A percentile compares a stretch with the other conserved stretches of the same genome.
Conservation (phyloP, 2,888 invertebrate species). For the Caenorhabditis drosophilae region DNA sequence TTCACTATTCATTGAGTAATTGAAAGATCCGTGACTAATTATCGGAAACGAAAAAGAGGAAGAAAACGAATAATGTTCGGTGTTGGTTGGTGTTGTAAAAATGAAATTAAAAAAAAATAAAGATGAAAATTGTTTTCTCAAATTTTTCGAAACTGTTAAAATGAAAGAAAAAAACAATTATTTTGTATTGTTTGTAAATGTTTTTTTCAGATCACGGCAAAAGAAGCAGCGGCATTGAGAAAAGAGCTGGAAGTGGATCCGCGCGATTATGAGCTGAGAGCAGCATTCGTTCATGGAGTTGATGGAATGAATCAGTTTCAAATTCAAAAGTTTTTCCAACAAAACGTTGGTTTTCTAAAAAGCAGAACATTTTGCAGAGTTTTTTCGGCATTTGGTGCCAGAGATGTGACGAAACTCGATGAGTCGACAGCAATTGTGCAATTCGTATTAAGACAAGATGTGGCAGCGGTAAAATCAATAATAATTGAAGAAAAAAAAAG, state of each 20-base stretch:
- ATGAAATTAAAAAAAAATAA: no score
- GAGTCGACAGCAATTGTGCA: slow-evolving; percentile 12
- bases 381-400: slow-evolving; percentile 49
- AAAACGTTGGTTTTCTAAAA: neutral
- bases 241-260: slow-evolving; percentile 39
- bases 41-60: no score
- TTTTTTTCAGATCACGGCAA: slow-evolving; percentile 28
- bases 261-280: slow-evolving; percentile 18
- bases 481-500: no score
- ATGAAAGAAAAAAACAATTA: no score
- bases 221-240: slow-evolving; percentile 37
- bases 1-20: no score
- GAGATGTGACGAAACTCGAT: slow-evolving; percentile 11
- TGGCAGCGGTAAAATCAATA: no score
- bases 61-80: no score
- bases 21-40: no score
- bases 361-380: slow-evolving; percentile 40
- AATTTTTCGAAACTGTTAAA: no score
- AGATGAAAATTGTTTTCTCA: no score
- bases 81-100: no score
- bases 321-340: slow-evolving; percentile 19
- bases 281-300: slow-evolving; percentile 44
- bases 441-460: slow-evolving; percentile 11
- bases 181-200: no score
- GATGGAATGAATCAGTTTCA: slow-evolving; percentile 33